Conservation (phyloP, 2,888 invertebrate genomes). For the Eugnorisma glareosa region DNA sequence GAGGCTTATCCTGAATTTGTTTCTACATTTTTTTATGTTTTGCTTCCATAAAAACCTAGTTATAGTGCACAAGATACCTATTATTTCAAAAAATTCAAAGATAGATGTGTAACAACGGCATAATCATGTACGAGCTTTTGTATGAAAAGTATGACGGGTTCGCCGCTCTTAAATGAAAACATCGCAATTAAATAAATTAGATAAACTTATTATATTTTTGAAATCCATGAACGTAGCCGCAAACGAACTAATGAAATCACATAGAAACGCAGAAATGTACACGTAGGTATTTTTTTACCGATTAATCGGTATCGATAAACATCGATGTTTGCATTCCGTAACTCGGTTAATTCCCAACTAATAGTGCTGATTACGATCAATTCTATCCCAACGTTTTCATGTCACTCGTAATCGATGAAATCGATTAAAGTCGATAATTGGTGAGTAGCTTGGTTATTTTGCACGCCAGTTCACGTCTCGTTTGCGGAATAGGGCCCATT, state of each 20-base stretch:
- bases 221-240: constrained; percentile 12
- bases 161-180: too few relatives aligned
- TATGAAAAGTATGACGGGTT: too few relatives aligned
- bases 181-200: constrained; percentile 13
- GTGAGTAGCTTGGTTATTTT: constrained; percentile 59
- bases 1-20: too few relatives aligned
- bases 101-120: too few relatives aligned
- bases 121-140: too few relatives aligned
- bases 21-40: too few relatives aligned
- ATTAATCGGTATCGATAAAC: constrained; percentile 60
- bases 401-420: constrained; percentile 61
- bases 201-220: constrained; percentile 17
- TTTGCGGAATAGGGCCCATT: constrained; percentile 63
- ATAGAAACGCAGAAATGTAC: constrained; percentile 39
- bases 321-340: constrained; percentile 65
- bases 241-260: constrained; percentile 41
- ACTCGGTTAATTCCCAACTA: constrained; percentile 59
- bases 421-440: constrained; percentile 62
- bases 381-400: constrained; percentile 61
- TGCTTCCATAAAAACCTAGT: too few relatives aligned
- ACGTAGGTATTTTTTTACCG: constrained; percentile 41
- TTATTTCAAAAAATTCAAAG: too few relatives aligned
- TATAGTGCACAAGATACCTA: too few relatives aligned
- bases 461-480: constrained; percentile 60
- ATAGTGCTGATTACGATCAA: constrained; percentile 65